Percentiles rank a stretch among this genome's conserved stretches.
Evolutionary conservation across 2,113 vertebrate species (phyloP).

Genomic region (Rhagologus leucostigma): DNA sequence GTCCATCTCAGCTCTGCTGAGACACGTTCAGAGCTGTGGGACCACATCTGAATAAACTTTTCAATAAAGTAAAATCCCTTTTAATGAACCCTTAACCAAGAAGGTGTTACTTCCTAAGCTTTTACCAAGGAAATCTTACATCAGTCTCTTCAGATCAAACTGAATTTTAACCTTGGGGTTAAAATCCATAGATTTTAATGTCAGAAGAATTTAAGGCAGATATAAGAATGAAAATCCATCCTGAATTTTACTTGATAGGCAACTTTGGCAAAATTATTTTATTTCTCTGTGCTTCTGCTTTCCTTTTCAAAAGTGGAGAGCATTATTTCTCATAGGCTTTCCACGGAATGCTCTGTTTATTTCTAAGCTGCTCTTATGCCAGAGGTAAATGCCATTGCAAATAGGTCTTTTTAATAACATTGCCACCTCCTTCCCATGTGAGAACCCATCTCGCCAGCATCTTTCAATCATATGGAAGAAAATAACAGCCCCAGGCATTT

Average conservation of each 20-base stretch:
- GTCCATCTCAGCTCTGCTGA: neutral
- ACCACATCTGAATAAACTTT: neutral
- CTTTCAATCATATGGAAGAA: neutral
- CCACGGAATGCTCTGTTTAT: neutral
- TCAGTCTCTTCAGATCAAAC: neutral
- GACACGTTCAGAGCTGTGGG: neutral
- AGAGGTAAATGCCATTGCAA: slow-evolving; percentile 15
- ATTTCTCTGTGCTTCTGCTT: neutral
- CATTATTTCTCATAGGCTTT: neutral
- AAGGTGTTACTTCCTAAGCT: neutral
- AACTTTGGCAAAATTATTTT: neutral
- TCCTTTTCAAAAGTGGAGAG: neutral
- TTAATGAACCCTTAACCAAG: neutral
- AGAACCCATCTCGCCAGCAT: neutral
- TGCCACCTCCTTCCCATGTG: neutral
- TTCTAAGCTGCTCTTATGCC: neutral
- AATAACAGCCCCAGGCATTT: neutral
- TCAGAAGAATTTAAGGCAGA: neutral
- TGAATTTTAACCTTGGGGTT: neutral
- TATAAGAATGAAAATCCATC: neutral
- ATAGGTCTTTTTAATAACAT: neutral
- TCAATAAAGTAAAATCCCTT: neutral
- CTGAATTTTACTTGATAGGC: neutral
- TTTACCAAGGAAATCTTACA: neutral
- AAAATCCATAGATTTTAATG: neutral